Percentiles rank a stretch among this genome's conserved stretches.
phyloP scores from a whole-genome alignment of 2,888 invertebrate species.

The Sesia apiformis region DNA sequence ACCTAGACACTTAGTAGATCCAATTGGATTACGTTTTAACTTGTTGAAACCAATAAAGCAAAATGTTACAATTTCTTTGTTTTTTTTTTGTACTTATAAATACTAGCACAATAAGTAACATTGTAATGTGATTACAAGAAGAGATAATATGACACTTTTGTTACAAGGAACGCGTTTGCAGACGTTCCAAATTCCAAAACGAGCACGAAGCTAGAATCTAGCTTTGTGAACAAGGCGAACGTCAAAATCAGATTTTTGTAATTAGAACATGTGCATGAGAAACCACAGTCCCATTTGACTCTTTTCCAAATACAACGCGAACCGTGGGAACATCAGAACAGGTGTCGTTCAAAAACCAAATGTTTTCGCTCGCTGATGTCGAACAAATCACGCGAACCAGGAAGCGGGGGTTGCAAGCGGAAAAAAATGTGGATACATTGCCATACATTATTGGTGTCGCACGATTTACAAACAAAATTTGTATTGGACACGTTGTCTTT shows the following conservation, averaged over 20 bases:
- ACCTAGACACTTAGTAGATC: no score
- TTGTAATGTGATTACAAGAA: no score
- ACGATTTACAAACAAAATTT: background rate
- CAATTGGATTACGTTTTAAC: no score
- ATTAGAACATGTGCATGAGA: conserved; percentile 35
- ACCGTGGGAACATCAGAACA: conserved; percentile 55
- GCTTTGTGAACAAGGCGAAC: background rate
- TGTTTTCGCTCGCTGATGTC: conserved; percentile 35
- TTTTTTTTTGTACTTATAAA: no score
- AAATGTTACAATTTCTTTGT: no score
- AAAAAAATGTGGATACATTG: conserved; percentile 26
- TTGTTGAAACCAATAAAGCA: no score
- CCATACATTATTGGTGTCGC: conserved; percentile 12
- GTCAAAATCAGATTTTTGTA: conserved; percentile 24
- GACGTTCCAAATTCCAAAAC: no score
- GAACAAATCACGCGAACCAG: conserved; percentile 52
- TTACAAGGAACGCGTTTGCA: no score
- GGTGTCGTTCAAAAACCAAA: conserved; percentile 48
- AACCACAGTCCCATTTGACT: conserved; percentile 18
- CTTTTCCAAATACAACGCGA: conserved; percentile 1
- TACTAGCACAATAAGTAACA: no score
- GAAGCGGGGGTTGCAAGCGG: conserved; percentile 29
- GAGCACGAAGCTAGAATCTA: no score
- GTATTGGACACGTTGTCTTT: no score
- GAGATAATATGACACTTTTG: no score